phyloP scores from a whole-genome alignment of 2,888 invertebrate genomes.

The Congeria kusceri region DNA sequence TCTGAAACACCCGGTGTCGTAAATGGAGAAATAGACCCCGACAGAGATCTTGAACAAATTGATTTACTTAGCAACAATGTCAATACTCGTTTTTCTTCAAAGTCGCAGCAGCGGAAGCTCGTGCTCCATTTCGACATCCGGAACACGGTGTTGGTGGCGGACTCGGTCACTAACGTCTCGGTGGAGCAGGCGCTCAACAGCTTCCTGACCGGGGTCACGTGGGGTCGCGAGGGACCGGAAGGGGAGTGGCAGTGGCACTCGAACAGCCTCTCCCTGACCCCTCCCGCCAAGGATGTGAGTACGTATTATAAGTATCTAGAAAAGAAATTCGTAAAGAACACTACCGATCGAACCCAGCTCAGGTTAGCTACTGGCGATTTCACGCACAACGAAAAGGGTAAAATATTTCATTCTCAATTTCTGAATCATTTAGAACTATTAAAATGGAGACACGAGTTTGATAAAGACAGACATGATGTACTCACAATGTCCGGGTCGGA shows the following conservation, averaged over 20 bases:
- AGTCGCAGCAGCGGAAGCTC: conserved; percentile 77
- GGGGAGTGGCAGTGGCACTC: conserved; percentile 81
- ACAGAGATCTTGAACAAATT: conserved; percentile 14
- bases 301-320: conserved; percentile 84
- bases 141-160: conserved; percentile 84
- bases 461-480: conserved; percentile 52
- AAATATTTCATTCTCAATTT: conserved; percentile 77
- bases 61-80: conserved; percentile 47
- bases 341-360: conserved; percentile 79
- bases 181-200: conserved; percentile 85
- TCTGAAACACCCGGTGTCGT: conserved; percentile 5
- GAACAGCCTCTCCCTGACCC: conserved; percentile 75
- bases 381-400: conserved; percentile 77
- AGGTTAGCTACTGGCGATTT: conserved; percentile 83
- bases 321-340: conserved; percentile 76
- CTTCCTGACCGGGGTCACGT: conserved; percentile 84
- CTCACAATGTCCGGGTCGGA: conserved; percentile 78
- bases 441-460: conserved; percentile 72
- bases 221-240: conserved; percentile 78
- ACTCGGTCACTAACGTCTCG: conserved; percentile 81
- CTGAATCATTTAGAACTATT: conserved; percentile 77
- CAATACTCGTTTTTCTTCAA: conserved; percentile 17
- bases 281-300: conserved; percentile 71
- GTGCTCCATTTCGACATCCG: conserved; percentile 84
- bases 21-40: conserved; percentile 39